Evolutionary conservation across 1,140 invertebrate species (phyloP), one percentile per base, ranked within the genome.

Genomic region (Prorops nasuta): DNA sequence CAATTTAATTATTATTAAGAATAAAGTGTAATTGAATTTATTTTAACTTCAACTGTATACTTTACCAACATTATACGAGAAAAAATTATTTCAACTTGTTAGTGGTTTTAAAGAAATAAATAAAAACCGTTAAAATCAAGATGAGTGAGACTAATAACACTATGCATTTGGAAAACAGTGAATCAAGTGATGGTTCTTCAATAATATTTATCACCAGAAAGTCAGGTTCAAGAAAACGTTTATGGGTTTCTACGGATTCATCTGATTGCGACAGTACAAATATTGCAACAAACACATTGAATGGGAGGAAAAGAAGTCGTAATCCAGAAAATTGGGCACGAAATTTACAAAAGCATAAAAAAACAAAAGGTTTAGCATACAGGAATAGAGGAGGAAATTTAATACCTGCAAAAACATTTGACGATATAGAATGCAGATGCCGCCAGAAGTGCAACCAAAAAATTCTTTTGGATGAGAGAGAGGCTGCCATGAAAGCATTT

Each of bases 101-200:
- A 10, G 10, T 28, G 4, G 24, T 41, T 20, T 41, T 21, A 22
- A 41, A 50, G 28, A 50, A 45, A 44, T 49, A 44, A 43, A 44
- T 55, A 37, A 50, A 35, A 39, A 21, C 36, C 24, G 42, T 55
- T 51, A 50, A 39, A 50, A 46, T 10, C 24, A 28, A 28, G 24
- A 28, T 50, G 28, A 50, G 17, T 41, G 18, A 41, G 20, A 41
- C n/a, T 41, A 41, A 41, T 10, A 41, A 3, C 19, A 41, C n/a
- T 41, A 9, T 24, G 19, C 12, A 28, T 41, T 17, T 3, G 39
- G 39, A 41, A 41, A 41, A 21, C 20, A 21, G 19, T 24, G 24
- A 28, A 6, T 4, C 4, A 28, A n/a, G n/a, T n/a, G 37, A 39
- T 39, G 37, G 12, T 39, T 39, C 37, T 39, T 39, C 37, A 4